Conservation (phyloP, 2,888 invertebrate genomes). For the Alsophila aescularia region DNA sequence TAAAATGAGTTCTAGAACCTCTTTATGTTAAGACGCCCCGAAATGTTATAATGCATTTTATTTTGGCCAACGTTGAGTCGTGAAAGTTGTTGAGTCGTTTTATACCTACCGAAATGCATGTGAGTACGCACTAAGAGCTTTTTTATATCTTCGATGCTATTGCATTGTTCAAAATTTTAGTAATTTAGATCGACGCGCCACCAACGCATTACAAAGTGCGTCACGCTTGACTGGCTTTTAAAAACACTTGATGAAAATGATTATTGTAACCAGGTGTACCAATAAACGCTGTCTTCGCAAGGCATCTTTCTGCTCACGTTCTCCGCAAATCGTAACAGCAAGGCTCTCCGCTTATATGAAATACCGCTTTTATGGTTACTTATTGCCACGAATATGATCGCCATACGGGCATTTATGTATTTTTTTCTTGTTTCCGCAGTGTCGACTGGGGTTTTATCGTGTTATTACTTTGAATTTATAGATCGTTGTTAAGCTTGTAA, state of each 20-base stretch:
- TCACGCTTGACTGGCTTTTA: conserved; percentile 44
- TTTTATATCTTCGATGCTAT: conserved; percentile 24
- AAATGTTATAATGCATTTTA: conserved; percentile 22
- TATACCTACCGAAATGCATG: conserved; percentile 18
- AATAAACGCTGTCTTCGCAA: conserved; percentile 63
- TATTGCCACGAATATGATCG: conserved; percentile 67
- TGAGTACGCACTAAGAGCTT: conserved; percentile 11
- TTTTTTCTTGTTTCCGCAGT: conserved; percentile 54
- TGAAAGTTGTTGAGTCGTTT: conserved; percentile 18
- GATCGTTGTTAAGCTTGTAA: conserved; percentile 48
- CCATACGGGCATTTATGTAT: conserved; percentile 58
- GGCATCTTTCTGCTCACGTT: conserved; percentile 72
- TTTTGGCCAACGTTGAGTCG: conserved; percentile 1
- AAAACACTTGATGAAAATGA: conserved; percentile 48
- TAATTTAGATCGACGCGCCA: conserved; percentile 8
- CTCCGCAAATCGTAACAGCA: conserved; percentile 64
- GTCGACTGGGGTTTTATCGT: conserved; percentile 54
- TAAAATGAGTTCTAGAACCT: conserved; percentile 4
- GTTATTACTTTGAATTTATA: conserved; percentile 55
- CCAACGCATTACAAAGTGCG: conserved; percentile 10
- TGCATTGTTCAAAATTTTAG: conserved; percentile 29
- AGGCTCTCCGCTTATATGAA: conserved; percentile 71
- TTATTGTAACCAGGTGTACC: conserved; percentile 68
- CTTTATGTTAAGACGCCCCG: conserved; percentile 6
- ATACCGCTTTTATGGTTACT: conserved; percentile 74